A percentile compares a stretch with the other conserved stretches of the same genome.
phyloP scores from a whole-genome alignment of 1,140 invertebrate genomes.

The Daktulosphaira vitifoliae region DNA sequence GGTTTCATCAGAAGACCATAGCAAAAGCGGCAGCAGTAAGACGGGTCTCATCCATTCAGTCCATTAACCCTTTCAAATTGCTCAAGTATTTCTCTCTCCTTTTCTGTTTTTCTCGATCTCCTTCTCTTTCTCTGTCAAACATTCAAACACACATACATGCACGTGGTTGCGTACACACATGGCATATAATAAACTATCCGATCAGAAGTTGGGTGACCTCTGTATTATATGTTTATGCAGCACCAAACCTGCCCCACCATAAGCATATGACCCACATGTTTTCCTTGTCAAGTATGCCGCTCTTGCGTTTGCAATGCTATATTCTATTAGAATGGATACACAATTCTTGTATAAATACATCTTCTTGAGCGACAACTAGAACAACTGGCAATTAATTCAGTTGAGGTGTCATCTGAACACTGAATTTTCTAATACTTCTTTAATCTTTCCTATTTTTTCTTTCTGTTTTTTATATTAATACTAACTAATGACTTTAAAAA shows the following conservation, averaged over 20 bases:
- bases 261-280: neutral
- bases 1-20: neutral
- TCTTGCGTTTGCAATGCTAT: no score
- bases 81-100: constrained; percentile 2
- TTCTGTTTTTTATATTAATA: no score
- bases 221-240: neutral
- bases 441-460: no score
- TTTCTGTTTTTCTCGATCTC: neutral
- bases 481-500: no score
- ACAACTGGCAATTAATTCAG: no score
- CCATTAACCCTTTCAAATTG: constrained; percentile 31
- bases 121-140: no score
- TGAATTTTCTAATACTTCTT: no score
- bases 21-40: neutral
- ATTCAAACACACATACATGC: neutral
- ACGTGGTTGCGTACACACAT: neutral
- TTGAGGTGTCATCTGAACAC: no score
- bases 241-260: neutral
- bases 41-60: constrained; percentile 10
- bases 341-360: no score
- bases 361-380: no score
- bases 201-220: constrained; percentile 3
- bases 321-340: no score
- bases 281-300: no score
- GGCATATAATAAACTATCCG: neutral